Evolutionary conservation across 2,797 vertebrate genomes (phyloP), one percentile per base, ranked within the genome.

Genomic region (Sebastes taczanowskii): DNA sequence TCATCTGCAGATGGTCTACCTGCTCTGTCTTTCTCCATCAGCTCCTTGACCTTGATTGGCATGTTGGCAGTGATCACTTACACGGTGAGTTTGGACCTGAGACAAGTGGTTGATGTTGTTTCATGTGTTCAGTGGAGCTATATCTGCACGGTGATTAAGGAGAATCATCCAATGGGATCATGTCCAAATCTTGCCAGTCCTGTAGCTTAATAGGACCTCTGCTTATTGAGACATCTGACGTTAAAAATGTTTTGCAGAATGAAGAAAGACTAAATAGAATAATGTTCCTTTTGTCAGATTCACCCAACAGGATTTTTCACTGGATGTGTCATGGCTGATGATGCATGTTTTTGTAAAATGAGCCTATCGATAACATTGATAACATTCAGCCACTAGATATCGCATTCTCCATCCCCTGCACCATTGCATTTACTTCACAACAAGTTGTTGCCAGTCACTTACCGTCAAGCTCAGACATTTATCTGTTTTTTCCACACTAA

Each of bases 11-110:
- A 97, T 96, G 98, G 98, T 73, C 95, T 99, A 92, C 95, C 96
- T 66, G 97, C 98, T 22, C 95, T 99, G 85, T 97, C 98, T 10
- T 99, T 99, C 95, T 99, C 98, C 90, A 98, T 99, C 95, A 99
- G 99, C 93, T 96, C 97, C 78, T 93, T 99, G 95, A 99, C 98
- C 88, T 96, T 99, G 95, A 97, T 99, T 92, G 98, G 98, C 91
- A 99, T 99, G 99, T 90, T 99, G 95, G 98, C 98, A 90, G 97
- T 99, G 85, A 98, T 99, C 95, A 99, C 97, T 82, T 99, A 99
- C 91, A 99, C 98, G 72, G 99, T 99, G 95, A 99, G 98, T 97
- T 77, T 83, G 85, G 78, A 89, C 75, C 23, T n/a, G 49, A 64
- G 72, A 72, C 80, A 76, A 84, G 60, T 77, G 61, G 64, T 79